These are phyloP conservation scores for Lymantria dispar DNA, from an alignment of 2,888 invertebrate genomes.

Conservation along the genomic window DNA sequence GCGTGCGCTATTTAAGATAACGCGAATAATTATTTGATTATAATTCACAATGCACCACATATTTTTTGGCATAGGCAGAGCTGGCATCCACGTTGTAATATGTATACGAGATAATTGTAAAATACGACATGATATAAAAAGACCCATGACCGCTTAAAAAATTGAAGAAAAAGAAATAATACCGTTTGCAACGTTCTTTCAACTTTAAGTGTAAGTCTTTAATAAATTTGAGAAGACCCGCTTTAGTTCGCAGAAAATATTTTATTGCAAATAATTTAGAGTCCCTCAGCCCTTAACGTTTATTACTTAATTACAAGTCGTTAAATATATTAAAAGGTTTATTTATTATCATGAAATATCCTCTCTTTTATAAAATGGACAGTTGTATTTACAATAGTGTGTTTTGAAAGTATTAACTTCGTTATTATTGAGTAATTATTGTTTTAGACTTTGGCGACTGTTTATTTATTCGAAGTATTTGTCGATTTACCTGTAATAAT, in stretches of 20 bases:
- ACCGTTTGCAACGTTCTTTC: background rate
- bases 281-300: slow-evolving; percentile 6
- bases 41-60: no score
- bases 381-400: background rate
- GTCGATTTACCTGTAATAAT: no score
- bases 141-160: background rate
- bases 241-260: background rate
- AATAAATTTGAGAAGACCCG: slow-evolving; percentile 7
- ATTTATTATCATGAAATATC: slow-evolving; percentile 2
- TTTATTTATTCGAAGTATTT: no score
- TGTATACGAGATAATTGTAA: background rate
- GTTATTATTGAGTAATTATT: no score
- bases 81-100: no score
- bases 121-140: background rate
- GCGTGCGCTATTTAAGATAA: no score
- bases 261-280: slow-evolving; percentile 18
- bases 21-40: no score
- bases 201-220: background rate
- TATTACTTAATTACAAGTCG: slow-evolving; percentile 15
- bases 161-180: background rate
- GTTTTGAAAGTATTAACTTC: background rate
- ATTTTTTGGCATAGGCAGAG: no score
- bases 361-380: background rate
- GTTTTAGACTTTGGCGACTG: no score
- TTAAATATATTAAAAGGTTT: slow-evolving; percentile 3